phyloP scores from a whole-genome alignment of 2,797 vertebrate genomes.

The Hippocampus kuda region DNA sequence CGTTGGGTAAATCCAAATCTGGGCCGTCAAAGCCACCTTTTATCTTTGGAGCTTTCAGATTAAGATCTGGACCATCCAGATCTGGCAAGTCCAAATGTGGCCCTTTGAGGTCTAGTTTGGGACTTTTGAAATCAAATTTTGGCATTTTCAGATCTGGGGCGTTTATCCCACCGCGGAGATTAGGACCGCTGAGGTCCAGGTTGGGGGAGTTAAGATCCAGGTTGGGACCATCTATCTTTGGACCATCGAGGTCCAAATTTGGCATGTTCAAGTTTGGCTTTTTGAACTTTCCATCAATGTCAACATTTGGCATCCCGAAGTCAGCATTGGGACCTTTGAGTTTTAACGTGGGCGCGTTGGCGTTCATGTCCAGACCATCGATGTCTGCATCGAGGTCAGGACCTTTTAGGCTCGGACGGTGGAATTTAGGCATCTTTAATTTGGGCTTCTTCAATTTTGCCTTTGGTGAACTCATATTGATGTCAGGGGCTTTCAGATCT shows the following conservation, averaged over 20 bases:
- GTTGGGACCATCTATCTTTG: slow-evolving; percentile 24
- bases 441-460: slow-evolving; percentile 40
- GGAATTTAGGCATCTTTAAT: slow-evolving; percentile 37
- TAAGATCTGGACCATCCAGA: not conserved
- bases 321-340: slow-evolving; percentile 20
- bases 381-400: slow-evolving; percentile 9
- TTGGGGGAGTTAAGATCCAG: slow-evolving; percentile 16
- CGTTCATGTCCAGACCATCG: slow-evolving; percentile 19
- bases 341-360: slow-evolving; percentile 24
- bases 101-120: slow-evolving; percentile 26
- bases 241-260: slow-evolving; percentile 30
- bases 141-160: slow-evolving; percentile 37
- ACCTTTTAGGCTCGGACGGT: slow-evolving; percentile 20
- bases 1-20: slow-evolving; percentile 22
- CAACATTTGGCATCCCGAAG: slow-evolving; percentile 24
- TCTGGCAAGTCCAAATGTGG: slow-evolving; percentile 36
- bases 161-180: slow-evolving; percentile 30
- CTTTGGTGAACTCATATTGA: slow-evolving; percentile 39
- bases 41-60: slow-evolving; percentile 26
- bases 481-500: slow-evolving; percentile 22
- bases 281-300: slow-evolving; percentile 39
- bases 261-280: slow-evolving; percentile 30
- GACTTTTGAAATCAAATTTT: slow-evolving; percentile 8
- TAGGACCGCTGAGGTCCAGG: slow-evolving; percentile 31
- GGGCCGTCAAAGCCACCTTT: slow-evolving; percentile 18